These are phyloP conservation scores for Camelus dromedarius DNA, from an alignment of 2,113 vertebrate genomes.

Conservation along the genomic window DNA sequence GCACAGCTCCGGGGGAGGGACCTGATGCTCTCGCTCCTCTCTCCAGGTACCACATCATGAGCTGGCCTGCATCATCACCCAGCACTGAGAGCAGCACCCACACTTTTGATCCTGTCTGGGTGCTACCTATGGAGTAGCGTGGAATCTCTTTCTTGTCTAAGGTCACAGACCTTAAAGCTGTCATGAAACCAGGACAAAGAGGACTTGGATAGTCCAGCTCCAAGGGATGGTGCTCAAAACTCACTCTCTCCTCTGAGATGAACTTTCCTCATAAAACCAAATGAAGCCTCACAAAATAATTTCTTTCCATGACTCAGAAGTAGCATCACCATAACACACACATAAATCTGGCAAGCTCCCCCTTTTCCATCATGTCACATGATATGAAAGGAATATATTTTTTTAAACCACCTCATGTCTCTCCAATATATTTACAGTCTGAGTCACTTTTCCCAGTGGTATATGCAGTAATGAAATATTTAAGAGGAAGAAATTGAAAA, in stretches of 20 bases:
- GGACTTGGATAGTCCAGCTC: neutral
- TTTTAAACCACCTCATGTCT: slow-evolving; percentile 23
- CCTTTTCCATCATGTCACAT: slow-evolving; percentile 38
- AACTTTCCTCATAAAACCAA: slow-evolving; percentile 69
- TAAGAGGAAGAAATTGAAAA: slow-evolving; percentile 58
- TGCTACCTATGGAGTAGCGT: rapidly evolving
- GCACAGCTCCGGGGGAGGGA: neutral
- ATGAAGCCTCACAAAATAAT: slow-evolving; percentile 61
- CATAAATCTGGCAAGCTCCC: slow-evolving; percentile 71
- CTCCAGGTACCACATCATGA: neutral
- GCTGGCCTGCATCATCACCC: too few species aligned
- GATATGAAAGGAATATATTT: slow-evolving; percentile 21
- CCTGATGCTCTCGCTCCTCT: neutral
- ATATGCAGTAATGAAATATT: slow-evolving; percentile 48
- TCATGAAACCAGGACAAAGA: neutral
- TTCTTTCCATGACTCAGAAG: slow-evolving; percentile 73
- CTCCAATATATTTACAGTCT: slow-evolving; percentile 70
- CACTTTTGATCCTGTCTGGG: rapidly evolving
- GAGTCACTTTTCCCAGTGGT: neutral
- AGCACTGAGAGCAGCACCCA: rapidly evolving
- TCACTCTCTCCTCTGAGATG: slow-evolving; percentile 61
- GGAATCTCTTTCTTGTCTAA: neutral
- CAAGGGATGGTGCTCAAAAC: neutral
- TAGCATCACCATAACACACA: slow-evolving; percentile 50
- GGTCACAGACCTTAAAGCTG: neutral